These are phyloP conservation scores for Odontomyia ornata DNA, from an alignment of 2,888 invertebrate species.

Conservation along the genomic window DNA sequence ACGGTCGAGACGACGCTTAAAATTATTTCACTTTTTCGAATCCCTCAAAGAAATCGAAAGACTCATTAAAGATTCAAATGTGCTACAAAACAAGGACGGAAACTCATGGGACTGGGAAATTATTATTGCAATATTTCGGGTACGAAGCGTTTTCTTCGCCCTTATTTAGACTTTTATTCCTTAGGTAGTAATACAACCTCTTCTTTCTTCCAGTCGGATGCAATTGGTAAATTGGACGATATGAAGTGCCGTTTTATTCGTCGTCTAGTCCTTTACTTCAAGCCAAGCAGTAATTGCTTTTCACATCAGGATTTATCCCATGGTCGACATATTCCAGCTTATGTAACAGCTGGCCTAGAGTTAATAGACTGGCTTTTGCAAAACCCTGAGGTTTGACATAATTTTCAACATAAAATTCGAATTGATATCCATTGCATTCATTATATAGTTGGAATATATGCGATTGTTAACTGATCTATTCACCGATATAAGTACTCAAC, in stretches of 20 bases:
- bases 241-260: conserved; percentile 75
- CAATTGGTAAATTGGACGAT: conserved; percentile 72
- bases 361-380: conserved; percentile 62
- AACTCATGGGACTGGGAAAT: conserved; percentile 93
- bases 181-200: too few species aligned
- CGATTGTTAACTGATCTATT: conserved; percentile 81
- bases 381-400: conserved; percentile 56
- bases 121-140: conserved; percentile 83
- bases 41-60: conserved; percentile 70
- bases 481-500: conserved; percentile 78
- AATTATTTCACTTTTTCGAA: conserved; percentile 68
- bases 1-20: conserved; percentile 60
- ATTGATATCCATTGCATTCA: not conserved
- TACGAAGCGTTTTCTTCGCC: conserved; percentile 56
- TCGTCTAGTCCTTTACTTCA: conserved; percentile 83
- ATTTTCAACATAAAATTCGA: not conserved
- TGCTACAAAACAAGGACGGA: conserved; percentile 81
- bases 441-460: conserved; percentile 71
- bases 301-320: conserved; percentile 80
- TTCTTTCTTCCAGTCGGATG: conserved; percentile 60
- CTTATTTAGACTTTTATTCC: too few species aligned
- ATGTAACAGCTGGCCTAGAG: conserved; percentile 62
- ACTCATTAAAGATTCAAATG: conserved; percentile 81
- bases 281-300: conserved; percentile 87
- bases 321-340: conserved; percentile 59